A percentile compares a stretch with the other conserved stretches of the same genome.
These are phyloP conservation scores for Petrosia ficiformis DNA, from an alignment of 37 sponge, comb jelly and placozoan species.

Conservation along the genomic window DNA sequence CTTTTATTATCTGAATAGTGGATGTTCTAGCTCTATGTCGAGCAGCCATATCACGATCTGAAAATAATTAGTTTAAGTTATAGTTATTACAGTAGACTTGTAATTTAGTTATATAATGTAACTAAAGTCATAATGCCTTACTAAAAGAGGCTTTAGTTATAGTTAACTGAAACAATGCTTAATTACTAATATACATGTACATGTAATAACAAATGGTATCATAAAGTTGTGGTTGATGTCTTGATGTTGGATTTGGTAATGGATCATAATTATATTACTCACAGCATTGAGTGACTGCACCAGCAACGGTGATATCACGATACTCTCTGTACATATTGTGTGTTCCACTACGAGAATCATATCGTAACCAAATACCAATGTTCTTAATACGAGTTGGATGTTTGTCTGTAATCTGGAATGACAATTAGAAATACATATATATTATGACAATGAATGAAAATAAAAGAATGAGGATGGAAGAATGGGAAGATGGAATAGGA, in stretches of 20 bases:
- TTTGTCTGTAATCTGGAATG: conserved; percentile 74
- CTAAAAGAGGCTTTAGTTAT: too few relatives aligned
- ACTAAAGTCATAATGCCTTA: too few relatives aligned
- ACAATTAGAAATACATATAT: too few relatives aligned
- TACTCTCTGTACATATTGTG: conserved; percentile 99
- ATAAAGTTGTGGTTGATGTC: background rate
- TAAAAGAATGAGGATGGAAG: background rate
- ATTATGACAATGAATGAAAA: too few relatives aligned
- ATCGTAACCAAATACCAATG: conserved; percentile 95
- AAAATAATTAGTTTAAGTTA: too few relatives aligned
- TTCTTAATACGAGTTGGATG: conserved; percentile 92
- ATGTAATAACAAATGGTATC: too few relatives aligned
- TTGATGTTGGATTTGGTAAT: background rate
- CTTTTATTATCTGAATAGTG: conserved; percentile 92
- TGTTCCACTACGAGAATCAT: conserved; percentile 95
- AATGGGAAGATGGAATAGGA: too few relatives aligned
- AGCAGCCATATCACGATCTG: conserved; percentile 98
- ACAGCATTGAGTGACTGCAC: conserved; percentile 96
- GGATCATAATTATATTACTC: conserved; percentile 13
- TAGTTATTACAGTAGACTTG: too few relatives aligned
- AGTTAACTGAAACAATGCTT: too few relatives aligned
- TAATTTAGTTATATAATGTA: too few relatives aligned
- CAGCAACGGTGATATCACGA: conserved; percentile 88
- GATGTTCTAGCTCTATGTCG: conserved; percentile 87
- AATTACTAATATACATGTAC: too few relatives aligned